Base-by-base conservation (phyloP, 1,140 invertebrate species). In the Drosophila novamexicana region DNA sequence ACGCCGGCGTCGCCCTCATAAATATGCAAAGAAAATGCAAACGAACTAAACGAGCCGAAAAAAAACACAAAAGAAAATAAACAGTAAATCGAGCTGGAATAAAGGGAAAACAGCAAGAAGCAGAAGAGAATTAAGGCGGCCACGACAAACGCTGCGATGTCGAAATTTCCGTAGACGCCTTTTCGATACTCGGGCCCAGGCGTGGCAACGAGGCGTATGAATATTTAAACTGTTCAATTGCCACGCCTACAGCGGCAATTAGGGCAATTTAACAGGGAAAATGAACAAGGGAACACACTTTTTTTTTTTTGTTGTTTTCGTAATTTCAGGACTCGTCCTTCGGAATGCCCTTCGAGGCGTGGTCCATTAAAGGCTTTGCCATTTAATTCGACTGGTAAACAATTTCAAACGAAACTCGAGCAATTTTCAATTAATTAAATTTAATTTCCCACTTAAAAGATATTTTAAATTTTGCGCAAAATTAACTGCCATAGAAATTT, bases 21-120 rank as follows among this genome's bases (percentile, higher is more conserved):
- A 82, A 85, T 88, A 88, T 86, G 81, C 81, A 81, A 85, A 81
- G 75, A 62, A 86, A 82, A 81, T 81, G 75, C 78, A 85, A 82
- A 72, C 75, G 75, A 79, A 64, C 81, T 62, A 65, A 80, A 77
- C 64, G 65, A 83, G 45, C 53, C 40, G 45, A 61, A 59, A 67
- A 52, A 47, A 37, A 37, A 12, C 14, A 53, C 32, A 18, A 49
- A 58, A 42, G 18, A 73, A 53, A 32, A 50, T 12, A 34, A n/a
- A 36, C 16, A 44, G 14, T 40, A 56, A 39, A 58, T 29, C 6
- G 14, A n/a, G 29, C 2, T 36, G 29, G 29, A 36, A 53, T 1
- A 36, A 16, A 16, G 34, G 5, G 47, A 49, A 49, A 29, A 49
- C 22, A 49, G 47, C 47, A 10, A 32, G 32, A 39, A 29, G 22